These are phyloP conservation scores for Cataglyphis rosenhaueri DNA, from an alignment of 2,888 invertebrate genomes.

Conservation along the genomic window DNA sequence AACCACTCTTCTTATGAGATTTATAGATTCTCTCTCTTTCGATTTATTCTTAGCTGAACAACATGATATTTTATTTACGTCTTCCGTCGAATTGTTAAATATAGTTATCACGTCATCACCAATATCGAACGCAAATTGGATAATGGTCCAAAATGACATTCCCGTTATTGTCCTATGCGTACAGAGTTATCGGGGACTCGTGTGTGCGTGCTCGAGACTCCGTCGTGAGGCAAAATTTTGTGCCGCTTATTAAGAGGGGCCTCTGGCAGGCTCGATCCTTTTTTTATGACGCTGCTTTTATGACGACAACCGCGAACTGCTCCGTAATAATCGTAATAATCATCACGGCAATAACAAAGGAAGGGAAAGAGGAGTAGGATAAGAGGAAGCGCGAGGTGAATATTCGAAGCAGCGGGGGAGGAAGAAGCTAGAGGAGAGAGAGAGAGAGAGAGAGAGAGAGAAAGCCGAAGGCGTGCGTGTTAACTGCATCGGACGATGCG, in stretches of 20 bases:
- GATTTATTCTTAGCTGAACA: neutral
- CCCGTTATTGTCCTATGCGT: constrained; percentile 5
- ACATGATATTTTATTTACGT: neutral
- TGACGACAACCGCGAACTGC: constrained; percentile 73
- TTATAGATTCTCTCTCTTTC: neutral
- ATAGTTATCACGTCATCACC: constrained; percentile 2
- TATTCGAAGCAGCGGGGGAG: constrained; percentile 35
- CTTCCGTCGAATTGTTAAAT: constrained; percentile 18
- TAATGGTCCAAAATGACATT: constrained; percentile 9
- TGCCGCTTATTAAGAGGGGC: constrained; percentile 72
- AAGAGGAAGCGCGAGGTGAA: constrained; percentile 35
- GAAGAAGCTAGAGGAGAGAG: constrained; percentile 21
- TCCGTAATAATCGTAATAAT: constrained; percentile 81
- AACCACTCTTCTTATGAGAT: neutral
- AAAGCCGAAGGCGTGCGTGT: constrained; percentile 56
- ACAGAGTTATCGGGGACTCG: neutral
- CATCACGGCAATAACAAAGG: constrained; percentile 67
- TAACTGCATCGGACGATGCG: constrained; percentile 44
- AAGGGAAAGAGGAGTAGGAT: constrained; percentile 38
- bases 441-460: constrained; percentile 21
- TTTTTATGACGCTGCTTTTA: constrained; percentile 73
- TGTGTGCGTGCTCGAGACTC: neutral
- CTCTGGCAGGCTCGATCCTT: constrained; percentile 68
- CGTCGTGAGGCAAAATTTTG: constrained; percentile 29
- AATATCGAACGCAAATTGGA: constrained; percentile 7